Percentiles rank a stretch among this genome's conserved stretches.
Conservation (phyloP, 2,113 vertebrate genomes). For the Brienomyrus longianalis region DNA sequence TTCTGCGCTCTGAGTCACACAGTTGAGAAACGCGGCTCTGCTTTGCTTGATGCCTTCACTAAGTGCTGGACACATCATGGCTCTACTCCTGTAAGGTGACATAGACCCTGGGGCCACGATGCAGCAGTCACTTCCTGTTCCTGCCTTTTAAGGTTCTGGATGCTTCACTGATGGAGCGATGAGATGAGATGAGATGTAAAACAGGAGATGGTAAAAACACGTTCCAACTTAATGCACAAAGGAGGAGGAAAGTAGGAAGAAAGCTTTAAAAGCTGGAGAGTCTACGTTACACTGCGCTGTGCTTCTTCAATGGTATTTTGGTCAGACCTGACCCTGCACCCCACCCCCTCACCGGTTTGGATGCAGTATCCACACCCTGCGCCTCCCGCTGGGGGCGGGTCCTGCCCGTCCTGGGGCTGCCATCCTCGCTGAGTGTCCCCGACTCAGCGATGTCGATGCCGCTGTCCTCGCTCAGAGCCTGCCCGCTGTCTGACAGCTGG, state of each 20-base stretch:
- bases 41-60: neutral
- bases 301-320: neutral
- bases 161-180: neutral
- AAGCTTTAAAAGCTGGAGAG: neutral
- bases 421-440: conserved; percentile 71
- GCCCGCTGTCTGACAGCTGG: conserved; percentile 90
- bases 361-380: conserved; percentile 49
- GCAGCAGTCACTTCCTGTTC: neutral
- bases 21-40: neutral
- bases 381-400: conserved; percentile 59
- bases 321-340: neutral
- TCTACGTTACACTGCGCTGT: neutral
- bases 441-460: conserved; percentile 87
- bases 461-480: conserved; percentile 88
- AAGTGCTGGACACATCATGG: no score
- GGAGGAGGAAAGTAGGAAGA: neutral
- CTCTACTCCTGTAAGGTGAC: neutral
- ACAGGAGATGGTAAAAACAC: neutral
- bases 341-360: conserved; percentile 76
- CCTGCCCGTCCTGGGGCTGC: conserved; percentile 59
- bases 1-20: neutral
- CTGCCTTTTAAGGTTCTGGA: neutral
- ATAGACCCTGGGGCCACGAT: neutral
- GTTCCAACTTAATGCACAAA: neutral
- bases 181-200: conserved; percentile 16